Base-by-base conservation (phyloP, 2,888 invertebrate genomes). In the Buathra laborator region DNA sequence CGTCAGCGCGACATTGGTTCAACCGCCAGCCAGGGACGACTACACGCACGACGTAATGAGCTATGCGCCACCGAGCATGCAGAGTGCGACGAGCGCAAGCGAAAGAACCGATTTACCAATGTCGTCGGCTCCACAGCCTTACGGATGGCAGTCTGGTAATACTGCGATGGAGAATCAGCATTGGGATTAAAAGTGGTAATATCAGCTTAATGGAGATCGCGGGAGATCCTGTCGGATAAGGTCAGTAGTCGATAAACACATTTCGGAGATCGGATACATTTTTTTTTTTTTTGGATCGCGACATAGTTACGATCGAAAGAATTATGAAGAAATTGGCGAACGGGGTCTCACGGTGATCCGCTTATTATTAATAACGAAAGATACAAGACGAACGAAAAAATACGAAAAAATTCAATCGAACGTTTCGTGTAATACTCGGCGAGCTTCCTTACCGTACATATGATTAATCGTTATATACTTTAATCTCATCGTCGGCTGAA, bases 11-110 rank as follows among this genome's bases (percentile, higher is more conserved):
- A 89, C 91, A 12, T 80, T 91, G 82, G 93, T 94, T 2, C 94
- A 94, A 75, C 94, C 94, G 16, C 90, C 93, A 3, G 86, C 95
- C 76, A 95, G 95, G 88, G 95, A 95, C 92, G 90, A 94, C 86
- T 90, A 94, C 93, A 87, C 94, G 90, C 94, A 94, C 86, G 94
- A 95, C 87, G 95, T 95, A 86, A 95, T 95, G 87, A 32, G 64
- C 14, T 85, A 85, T 32, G 51, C 78, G 2, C 46, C 85, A 2
- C 24, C 82, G 0, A 71, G 48, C 0, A 70, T 75, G 14, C 77
- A 71, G 19, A 62, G 68, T 64, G 44, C 24, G 46, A 78, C 68
- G 62, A 62, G 29, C 19, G n/a, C 70, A 48, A 70, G 51, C 56
- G 81, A 75, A 43, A 79, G 82, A 44, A 59, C 75, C 32, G 71